Conservation (phyloP, 1,140 invertebrate species). For the Cotesia chilonis region DNA sequence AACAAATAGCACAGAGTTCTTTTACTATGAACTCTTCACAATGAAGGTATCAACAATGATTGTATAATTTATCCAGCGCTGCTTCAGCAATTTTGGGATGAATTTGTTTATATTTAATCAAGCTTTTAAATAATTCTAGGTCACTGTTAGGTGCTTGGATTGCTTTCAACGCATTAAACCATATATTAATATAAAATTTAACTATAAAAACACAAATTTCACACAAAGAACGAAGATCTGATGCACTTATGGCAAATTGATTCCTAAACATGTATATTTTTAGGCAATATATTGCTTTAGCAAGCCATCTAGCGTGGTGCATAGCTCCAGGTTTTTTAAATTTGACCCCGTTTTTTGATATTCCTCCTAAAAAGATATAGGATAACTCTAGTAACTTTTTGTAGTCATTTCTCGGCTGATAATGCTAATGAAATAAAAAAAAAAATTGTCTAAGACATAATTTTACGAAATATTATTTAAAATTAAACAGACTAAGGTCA, state of each 20-base stretch:
- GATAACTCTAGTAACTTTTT: no score
- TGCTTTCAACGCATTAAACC: background rate
- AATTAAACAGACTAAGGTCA: no score
- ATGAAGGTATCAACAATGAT: slow-evolving; percentile 47
- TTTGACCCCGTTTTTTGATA: no score
- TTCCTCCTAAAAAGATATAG: no score
- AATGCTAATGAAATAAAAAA: no score
- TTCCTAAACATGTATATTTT: slow-evolving; percentile 40
- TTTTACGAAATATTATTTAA: no score
- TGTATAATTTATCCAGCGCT: slow-evolving; percentile 37
- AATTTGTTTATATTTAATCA: slow-evolving; percentile 28
- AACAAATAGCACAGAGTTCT: no score
- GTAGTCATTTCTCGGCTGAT: no score
- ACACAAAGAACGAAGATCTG: background rate
- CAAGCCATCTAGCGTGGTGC: slow-evolving; percentile 31
- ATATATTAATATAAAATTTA: slow-evolving; percentile 17
- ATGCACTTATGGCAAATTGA: slow-evolving; percentile 23
- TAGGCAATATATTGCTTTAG: slow-evolving; percentile 38
- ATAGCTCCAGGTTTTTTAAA: no score
- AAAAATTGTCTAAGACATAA: no score
- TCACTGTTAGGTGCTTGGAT: slow-evolving; percentile 17
- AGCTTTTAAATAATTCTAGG: slow-evolving; percentile 10
- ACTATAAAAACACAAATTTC: slow-evolving; percentile 24
- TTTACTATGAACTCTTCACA: no score
- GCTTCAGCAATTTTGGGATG: slow-evolving; percentile 31